Evolutionary conservation across 2,113 vertebrate genomes (phyloP), one percentile per base, ranked within the genome.

Genomic region (Sapajus apella): DNA sequence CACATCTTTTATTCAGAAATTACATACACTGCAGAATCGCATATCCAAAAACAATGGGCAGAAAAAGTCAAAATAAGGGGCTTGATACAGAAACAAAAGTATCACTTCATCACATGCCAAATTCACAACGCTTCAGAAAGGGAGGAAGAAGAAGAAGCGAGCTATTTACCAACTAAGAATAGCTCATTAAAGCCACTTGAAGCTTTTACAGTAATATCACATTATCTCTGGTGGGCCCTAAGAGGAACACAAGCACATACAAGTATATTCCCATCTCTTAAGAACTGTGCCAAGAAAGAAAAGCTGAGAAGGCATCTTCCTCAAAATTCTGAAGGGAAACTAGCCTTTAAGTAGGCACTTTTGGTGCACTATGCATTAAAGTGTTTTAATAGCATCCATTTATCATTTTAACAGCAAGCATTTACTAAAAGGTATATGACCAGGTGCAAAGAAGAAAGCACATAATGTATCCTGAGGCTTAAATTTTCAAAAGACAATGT

Each of bases 301-400:
- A 80, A 98, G 96, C 97, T 96, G 95, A 98, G 96, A 97, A 94
- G 94, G 94, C 96, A 98, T 84, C 92, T 97, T 97, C 90, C 95
- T 97, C 95, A 87, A 97, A 97, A 98, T 95, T 97, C 91, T 96
- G 73, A 98, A 97, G 91, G 95, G 92, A 97, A 98, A 97, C 81
- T 91, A 96, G 87, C 64, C 92, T 97, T 96, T 97, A 96, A 98
- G 94, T 70, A 90, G 96, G 93, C 93, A 95, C 92, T 97, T 97
- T 94, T 72, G 84, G 96, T 91, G 70, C 92, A 96, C 83, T 98
- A 45, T 88, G 84, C 79, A 94, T 97, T 97, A 87, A 97, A 96
- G 79, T 66, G 47, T 83, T 97, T 98, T 98, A 97, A 97, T 85
- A 96, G 96, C 87, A 52, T 94, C 95, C 75, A 95, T 97, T 98